Evolutionary conservation across 92 coral and sea anemone species (phyloP).

Genomic region (Heliopora coerulea): DNA sequence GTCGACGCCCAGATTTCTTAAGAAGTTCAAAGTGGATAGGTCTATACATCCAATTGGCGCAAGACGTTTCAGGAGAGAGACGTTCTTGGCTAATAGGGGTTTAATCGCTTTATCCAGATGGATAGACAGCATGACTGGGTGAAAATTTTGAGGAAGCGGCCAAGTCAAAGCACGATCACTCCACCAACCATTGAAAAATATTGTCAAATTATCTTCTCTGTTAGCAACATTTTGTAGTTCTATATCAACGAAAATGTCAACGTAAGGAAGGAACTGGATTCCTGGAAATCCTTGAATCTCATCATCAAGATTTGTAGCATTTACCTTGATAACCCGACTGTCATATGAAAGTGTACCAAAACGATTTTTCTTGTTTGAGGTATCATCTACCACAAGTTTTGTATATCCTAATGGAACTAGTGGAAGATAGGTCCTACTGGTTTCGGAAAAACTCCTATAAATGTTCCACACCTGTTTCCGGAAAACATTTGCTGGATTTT

Average conservation of each 20-base stretch:
- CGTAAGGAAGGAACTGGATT: conserved; percentile 39
- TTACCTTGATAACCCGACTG: not conserved
- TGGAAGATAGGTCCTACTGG: not conserved
- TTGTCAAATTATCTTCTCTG: not conserved
- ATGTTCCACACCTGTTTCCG: not conserved
- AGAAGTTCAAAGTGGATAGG: not conserved
- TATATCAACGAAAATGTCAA: conserved; percentile 17
- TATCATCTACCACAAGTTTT: not conserved
- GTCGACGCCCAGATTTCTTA: not conserved
- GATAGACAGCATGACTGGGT: conserved; percentile 45
- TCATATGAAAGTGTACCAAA: conserved; percentile 41
- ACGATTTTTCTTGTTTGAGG: not conserved
- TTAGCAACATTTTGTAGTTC: not conserved
- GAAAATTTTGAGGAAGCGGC: conserved; percentile 35
- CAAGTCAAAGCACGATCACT: not conserved
- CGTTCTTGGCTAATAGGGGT: not conserved
- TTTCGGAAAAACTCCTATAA: not conserved
- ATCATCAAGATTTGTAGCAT: conserved; percentile 26
- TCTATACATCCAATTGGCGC: conserved; percentile 49
- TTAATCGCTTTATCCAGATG: not conserved
- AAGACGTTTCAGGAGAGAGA: conserved; percentile 4
- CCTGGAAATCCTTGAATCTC: conserved; percentile 47
- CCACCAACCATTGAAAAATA: conserved; percentile 48
- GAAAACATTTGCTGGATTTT: not conserved
- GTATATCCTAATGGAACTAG: not conserved